Base-by-base conservation (phyloP, 2,113 vertebrate genomes). In the Gadus macrocephalus region DNA sequence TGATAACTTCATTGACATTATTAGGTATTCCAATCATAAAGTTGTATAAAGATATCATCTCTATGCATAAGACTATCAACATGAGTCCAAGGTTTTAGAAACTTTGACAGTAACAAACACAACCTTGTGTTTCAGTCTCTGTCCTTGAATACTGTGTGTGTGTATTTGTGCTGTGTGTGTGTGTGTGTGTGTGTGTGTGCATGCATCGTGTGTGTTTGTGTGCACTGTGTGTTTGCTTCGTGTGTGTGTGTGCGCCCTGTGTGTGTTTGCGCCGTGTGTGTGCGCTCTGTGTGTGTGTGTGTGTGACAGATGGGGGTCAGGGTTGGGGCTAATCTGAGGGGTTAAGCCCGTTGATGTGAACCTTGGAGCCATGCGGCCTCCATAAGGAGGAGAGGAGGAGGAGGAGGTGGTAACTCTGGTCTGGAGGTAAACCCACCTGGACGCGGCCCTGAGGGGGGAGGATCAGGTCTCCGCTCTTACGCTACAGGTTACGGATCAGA, bases 301-400 rank as follows among this genome's bases (percentile, higher is more conserved):
- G 0, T 55, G 53, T 14, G 82, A 84, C 88, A 90, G 88, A 89
- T 87, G 87, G 86, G 75, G 73, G 81, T 76, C 78, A 83, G 82
- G 73, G 64, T 80, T 76, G 75, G 85, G 84, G 76, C 87, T 87
- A 86, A 89, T 87, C 87, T 83, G 78, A 80, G 81, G 60, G 83
- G 85, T 81, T 90, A 90, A 91, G 90, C 88, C 77, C 75, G 71
- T 88, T 90, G 89, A 83, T 85, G 76, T 75, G 69, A 68, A 71
- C 83, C 73, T 72, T 53, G 12, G 64, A 79, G 73, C 65, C 28
- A 56, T 68, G 75, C 8, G n/a, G 62, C 59, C 31, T 35, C 67
- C 31, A 67, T n/a, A 68, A 19, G 3, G 71, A 80, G 79, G 82
- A 25, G 25, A 3, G 2, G 25, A 19, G 3, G 71, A 80, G 79